Evolutionary conservation across 2,113 vertebrate species (phyloP).

Genomic region (Agapornis roseicollis): DNA sequence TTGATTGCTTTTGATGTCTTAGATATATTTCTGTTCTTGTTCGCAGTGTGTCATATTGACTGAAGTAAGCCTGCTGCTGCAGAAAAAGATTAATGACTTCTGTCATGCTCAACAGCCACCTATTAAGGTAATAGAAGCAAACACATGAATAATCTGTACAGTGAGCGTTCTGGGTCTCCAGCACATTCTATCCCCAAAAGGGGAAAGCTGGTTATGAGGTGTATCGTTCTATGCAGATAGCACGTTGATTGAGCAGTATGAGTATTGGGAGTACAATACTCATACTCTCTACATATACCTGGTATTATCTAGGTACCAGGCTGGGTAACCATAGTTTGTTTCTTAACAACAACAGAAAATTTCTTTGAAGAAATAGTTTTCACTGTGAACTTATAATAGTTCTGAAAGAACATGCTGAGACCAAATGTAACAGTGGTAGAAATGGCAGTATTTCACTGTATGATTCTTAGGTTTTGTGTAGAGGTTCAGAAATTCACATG

Average conservation of each 20-base stretch:
- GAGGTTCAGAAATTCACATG: background rate
- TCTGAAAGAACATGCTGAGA: background rate
- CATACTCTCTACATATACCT: background rate
- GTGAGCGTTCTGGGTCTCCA: background rate
- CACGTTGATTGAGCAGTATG: background rate
- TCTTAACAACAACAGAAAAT: background rate
- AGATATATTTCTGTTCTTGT: constrained; percentile 40
- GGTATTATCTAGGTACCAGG: background rate
- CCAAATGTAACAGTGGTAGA: background rate
- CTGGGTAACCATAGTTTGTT: background rate
- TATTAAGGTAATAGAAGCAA: constrained; percentile 83
- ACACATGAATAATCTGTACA: background rate
- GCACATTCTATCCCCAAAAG: background rate
- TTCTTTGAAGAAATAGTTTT: background rate
- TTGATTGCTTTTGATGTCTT: background rate
- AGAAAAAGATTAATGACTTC: constrained; percentile 90
- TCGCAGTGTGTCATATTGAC: constrained; percentile 93
- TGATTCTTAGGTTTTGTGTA: background rate
- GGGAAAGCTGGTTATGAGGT: background rate
- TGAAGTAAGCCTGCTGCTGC: constrained; percentile 83
- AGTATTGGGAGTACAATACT: background rate
- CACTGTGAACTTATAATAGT: background rate
- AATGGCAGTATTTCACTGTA: background rate
- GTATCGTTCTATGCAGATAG: background rate
- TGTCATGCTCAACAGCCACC: constrained; percentile 88